Evolutionary conservation across 2,888 invertebrate genomes (phyloP).

Genomic region (Hemithea aestivaria): DNA sequence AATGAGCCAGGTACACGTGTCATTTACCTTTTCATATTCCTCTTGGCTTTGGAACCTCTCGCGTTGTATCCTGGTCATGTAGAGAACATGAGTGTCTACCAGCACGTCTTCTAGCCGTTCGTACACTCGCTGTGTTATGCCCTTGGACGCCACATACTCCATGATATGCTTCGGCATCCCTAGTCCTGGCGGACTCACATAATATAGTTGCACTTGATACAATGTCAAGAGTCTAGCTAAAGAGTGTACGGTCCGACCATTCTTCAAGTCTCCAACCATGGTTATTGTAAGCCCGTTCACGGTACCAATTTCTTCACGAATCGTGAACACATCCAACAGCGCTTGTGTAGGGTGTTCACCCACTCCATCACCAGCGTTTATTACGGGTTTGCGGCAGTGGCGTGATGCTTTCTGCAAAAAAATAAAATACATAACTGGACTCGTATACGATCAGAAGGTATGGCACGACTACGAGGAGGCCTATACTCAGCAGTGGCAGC

Average conservation of each 20-base stretch:
- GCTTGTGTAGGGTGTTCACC: constrained; percentile 99
- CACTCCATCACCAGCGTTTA: constrained; percentile 98
- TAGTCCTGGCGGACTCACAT: constrained; percentile 92
- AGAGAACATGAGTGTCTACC: constrained; percentile 96
- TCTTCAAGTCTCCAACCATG: constrained; percentile 98
- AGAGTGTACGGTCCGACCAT: constrained; percentile 99
- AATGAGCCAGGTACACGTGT: no score
- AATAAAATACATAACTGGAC: no score
- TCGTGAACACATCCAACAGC: constrained; percentile 97
- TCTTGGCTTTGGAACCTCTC: constrained; percentile 92
- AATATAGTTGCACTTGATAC: constrained; percentile 95
- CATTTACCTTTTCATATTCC: constrained; percentile 91
- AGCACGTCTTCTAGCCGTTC: constrained; percentile 90
- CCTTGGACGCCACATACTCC: constrained; percentile 87
- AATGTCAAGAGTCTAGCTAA: constrained; percentile 94
- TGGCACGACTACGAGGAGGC: no score
- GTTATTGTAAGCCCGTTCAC: constrained; percentile 98
- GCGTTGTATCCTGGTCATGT: constrained; percentile 98
- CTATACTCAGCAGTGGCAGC: no score
- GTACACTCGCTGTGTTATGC: constrained; percentile 87
- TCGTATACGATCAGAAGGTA: no score
- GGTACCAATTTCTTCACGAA: constrained; percentile 98
- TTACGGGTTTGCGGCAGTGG: constrained; percentile 92
- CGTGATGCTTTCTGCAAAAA: constrained; percentile 86
- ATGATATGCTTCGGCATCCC: constrained; percentile 94